Percentiles rank a stretch among this genome's conserved stretches.
These are phyloP conservation scores for Otus scops DNA, from an alignment of 2,797 vertebrate species.

Conservation along the genomic window DNA sequence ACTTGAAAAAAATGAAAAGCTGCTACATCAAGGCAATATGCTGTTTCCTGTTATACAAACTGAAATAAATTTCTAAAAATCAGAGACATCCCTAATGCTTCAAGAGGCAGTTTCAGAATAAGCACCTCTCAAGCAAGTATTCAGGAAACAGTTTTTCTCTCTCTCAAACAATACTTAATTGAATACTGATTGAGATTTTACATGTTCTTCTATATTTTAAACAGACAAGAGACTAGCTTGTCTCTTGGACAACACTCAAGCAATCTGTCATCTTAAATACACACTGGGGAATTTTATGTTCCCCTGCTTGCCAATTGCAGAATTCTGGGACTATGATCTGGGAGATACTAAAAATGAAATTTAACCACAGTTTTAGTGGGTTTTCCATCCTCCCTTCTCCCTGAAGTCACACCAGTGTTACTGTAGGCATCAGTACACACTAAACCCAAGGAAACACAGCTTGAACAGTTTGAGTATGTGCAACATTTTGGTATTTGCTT, in stretches of 20 bases:
- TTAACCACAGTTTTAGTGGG: background rate
- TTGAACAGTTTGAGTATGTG: background rate
- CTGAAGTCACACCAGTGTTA: background rate
- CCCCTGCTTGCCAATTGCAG: background rate
- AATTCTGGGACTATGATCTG: background rate
- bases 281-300: background rate
- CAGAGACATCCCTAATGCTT: background rate
- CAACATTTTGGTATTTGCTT: background rate
- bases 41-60: background rate
- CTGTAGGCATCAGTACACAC: background rate
- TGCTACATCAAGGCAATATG: background rate
- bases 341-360: background rate
- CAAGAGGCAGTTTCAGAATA: background rate
- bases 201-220: background rate
- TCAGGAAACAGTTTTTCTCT: conserved; percentile 5
- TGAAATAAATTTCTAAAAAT: background rate
- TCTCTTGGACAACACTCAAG: background rate
- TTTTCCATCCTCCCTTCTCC: background rate
- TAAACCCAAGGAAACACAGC: background rate
- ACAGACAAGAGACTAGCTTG: background rate
- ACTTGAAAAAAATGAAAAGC: background rate
- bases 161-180: conserved; percentile 6
- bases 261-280: background rate
- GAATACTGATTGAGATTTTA: background rate
- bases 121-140: background rate